A percentile compares a stretch with the other conserved stretches of the same genome.
phyloP scores from a whole-genome alignment of 2,113 vertebrate genomes.

The Alethe diademata region DNA sequence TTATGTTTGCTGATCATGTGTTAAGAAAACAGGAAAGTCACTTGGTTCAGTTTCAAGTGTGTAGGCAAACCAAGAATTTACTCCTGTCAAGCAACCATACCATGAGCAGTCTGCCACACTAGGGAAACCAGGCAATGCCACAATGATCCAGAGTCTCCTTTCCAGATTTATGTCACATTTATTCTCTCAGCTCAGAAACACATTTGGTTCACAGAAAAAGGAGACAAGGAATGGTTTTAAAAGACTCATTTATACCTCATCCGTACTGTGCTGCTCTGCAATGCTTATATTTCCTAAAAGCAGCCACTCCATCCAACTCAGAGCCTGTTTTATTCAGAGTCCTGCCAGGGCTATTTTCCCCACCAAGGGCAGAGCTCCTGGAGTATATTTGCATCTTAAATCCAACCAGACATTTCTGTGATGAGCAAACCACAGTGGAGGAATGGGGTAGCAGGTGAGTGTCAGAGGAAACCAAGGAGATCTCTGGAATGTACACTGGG shows the following conservation, averaged over 20 bases:
- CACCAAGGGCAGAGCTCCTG: neutral
- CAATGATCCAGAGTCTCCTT: neutral
- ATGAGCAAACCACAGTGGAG: neutral
- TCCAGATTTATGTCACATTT: constrained; percentile 56
- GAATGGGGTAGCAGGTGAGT: neutral
- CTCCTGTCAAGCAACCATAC: constrained; percentile 20
- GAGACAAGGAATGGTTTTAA: neutral
- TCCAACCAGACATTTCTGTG: neutral
- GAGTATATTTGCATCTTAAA: neutral
- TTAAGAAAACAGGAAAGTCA: constrained; percentile 56
- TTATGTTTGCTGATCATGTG: constrained; percentile 51
- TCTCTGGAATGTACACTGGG: neutral
- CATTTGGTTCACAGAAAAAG: neutral
- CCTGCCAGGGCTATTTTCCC: neutral
- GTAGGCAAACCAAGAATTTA: constrained; percentile 40
- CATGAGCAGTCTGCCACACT: neutral
- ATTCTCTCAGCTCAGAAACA: constrained; percentile 38
- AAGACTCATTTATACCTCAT: constrained; percentile 15
- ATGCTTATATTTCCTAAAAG: neutral
- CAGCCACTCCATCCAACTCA: neutral
- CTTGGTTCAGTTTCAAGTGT: constrained; percentile 45
- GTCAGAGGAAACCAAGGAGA: neutral
- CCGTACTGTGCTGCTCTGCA: neutral
- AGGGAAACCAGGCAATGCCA: constrained; percentile 14
- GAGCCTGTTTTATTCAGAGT: neutral